A percentile compares a stretch with the other conserved stretches of the same genome.
phyloP scores from a whole-genome alignment of 2,113 vertebrate species.

The Dendrocopos noguchii region DNA sequence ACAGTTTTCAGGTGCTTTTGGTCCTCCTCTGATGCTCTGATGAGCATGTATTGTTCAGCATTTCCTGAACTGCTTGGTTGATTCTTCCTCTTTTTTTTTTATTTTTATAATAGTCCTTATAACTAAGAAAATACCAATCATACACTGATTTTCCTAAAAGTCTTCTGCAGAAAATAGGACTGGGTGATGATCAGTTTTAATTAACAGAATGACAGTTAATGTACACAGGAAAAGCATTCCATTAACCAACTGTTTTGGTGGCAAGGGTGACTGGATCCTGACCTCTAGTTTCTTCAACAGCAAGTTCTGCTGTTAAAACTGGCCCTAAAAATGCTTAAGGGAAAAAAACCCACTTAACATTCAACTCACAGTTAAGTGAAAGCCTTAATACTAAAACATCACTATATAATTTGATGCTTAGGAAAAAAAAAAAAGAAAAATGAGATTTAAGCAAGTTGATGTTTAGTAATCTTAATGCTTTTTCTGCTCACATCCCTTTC shows the following conservation, averaged over 20 bases:
- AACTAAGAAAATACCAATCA: neutral
- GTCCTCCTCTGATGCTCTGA: neutral
- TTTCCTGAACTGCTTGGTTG: neutral
- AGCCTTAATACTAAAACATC: neutral
- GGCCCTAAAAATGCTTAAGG: neutral
- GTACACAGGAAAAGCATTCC: neutral
- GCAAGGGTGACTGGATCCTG: neutral
- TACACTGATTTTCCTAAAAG: neutral
- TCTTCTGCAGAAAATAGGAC: neutral
- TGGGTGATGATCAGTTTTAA: neutral
- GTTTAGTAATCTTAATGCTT: neutral
- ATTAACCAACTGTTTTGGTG: neutral
- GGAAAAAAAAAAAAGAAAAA: neutral
- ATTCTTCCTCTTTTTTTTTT: neutral
- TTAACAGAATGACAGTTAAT: neutral
- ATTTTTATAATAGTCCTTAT: neutral
- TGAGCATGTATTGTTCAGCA: neutral
- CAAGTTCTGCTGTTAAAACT: neutral
- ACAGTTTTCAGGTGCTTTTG: neutral
- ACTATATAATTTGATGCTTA: neutral
- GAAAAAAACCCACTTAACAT: conserved; percentile 3
- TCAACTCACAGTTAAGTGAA: neutral
- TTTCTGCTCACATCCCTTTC: neutral
- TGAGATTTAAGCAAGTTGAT: neutral
- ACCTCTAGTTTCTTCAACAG: neutral